These are phyloP conservation scores for Chrosomus eos DNA, from an alignment of 2,797 vertebrate genomes.

Conservation along the genomic window DNA sequence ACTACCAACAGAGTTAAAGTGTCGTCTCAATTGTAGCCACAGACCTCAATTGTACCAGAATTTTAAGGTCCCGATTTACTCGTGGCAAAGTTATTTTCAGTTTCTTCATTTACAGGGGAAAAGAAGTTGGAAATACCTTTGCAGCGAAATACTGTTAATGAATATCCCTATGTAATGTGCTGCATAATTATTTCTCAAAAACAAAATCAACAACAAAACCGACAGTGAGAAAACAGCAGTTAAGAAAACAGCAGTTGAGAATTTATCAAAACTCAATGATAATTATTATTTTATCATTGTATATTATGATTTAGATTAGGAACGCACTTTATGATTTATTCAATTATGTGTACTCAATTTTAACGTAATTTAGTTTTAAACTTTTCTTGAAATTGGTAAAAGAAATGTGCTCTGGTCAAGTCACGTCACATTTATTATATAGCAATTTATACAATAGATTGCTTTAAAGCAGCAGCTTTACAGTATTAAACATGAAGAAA, in stretches of 20 bases:
- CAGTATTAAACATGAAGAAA: not conserved
- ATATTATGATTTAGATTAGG: too few species aligned
- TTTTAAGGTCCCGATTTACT: not conserved
- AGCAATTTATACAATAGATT: not conserved
- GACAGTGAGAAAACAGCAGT: too few species aligned
- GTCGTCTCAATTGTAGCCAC: not conserved
- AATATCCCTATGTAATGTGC: not conserved
- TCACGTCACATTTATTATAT: not conserved
- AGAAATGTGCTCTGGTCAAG: not conserved
- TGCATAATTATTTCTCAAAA: too few species aligned
- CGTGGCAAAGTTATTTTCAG: not conserved
- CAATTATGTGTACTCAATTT: too few species aligned
- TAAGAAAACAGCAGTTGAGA: too few species aligned
- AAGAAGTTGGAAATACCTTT: not conserved
- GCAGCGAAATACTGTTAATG: not conserved
- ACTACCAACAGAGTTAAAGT: not conserved
- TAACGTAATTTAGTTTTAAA: too few species aligned
- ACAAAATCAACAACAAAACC: too few species aligned
- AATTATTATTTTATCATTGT: too few species aligned
- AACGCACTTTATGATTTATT: too few species aligned
- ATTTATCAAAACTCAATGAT: too few species aligned
- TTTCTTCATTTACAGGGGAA: not conserved
- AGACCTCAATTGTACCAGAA: constrained; percentile 2
- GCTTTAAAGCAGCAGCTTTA: not conserved
- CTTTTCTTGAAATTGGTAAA: too few species aligned